Conservation (phyloP, 2,888 invertebrate species). For the Mythimna impura region DNA sequence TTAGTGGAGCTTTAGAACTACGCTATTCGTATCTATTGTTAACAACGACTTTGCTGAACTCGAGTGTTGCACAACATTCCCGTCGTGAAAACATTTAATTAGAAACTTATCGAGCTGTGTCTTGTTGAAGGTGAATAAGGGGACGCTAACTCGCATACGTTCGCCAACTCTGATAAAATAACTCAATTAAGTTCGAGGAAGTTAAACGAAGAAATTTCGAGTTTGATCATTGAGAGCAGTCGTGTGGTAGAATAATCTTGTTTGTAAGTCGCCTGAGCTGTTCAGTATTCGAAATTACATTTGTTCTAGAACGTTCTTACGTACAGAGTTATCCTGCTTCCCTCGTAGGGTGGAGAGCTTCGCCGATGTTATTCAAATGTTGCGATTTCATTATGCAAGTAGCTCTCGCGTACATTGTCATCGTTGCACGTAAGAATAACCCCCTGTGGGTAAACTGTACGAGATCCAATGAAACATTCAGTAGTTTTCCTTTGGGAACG, state of each 20-base stretch:
- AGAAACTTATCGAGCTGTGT: conserved; percentile 45
- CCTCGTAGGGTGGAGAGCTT: conserved; percentile 30
- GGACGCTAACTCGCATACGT: conserved; percentile 28
- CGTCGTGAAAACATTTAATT: conserved; percentile 52
- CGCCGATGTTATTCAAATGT: conserved; percentile 66
- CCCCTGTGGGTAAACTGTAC: conserved; percentile 32
- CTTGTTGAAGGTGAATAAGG: conserved; percentile 40
- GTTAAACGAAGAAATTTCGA: conserved; percentile 48
- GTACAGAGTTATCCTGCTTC: conserved; percentile 39
- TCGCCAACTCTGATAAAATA: conserved; percentile 44
- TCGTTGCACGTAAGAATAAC: conserved; percentile 48
- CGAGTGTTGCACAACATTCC: conserved; percentile 44
- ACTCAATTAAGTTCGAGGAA: conserved; percentile 41
- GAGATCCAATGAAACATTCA: conserved; percentile 50
- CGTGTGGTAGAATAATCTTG: conserved; percentile 50
- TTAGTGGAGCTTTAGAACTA: conserved; percentile 50
- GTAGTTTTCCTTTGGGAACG: conserved; percentile 33
- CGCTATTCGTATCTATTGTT: conserved; percentile 52
- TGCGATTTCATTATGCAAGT: conserved; percentile 67
- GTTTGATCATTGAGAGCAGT: conserved; percentile 44
- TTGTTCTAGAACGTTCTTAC: conserved; percentile 54
- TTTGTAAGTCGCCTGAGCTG: conserved; percentile 49
- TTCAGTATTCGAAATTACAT: conserved; percentile 57
- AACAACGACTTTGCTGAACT: conserved; percentile 48
- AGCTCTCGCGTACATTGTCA: conserved; percentile 52